Evolutionary conservation across 2,888 invertebrate genomes (phyloP), one percentile per base, ranked within the genome.

Genomic region (Meghimatium bilineatum): DNA sequence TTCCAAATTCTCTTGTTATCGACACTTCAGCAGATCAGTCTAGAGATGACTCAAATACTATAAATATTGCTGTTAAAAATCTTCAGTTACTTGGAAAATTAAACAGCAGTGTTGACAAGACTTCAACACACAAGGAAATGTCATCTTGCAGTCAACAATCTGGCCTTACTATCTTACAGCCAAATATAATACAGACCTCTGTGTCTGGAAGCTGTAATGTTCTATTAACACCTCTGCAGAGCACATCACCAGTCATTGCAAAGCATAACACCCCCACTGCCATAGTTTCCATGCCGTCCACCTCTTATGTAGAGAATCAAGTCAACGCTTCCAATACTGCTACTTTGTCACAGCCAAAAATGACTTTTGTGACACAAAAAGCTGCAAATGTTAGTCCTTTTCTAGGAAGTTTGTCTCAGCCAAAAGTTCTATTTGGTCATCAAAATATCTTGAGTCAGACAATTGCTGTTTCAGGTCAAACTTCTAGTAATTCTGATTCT

Each of bases 21-120:
- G 63, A 44, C 1, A 5, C 77, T n/a, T 77, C 77, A n/a, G 17
- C 60, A 8, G 38, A 29, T 6, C 66, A 66, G 8, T 14, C 34
- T n/a, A 38, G 56, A 38, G 38, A n/a, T 1, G 66, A 77, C 66
- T 44, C 77, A 66, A 66, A 66, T 38, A 44, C 77, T 3, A 1
- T n/a, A 29, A 77, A 77, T 44, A 66, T 38, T 63, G 38, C 77
- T 12, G 77, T 77, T 17, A 77, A 66, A 66, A 77, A 77, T 29
- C 36, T 66, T 5, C 77, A 77, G 5, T 38, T 77, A 38, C 60
- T 77, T 36, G 77, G 34, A 6, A 56, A 77, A 26, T 52, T 52
- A 44, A 77, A 26, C 38, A 66, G 44, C 20, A 60, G n/a, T 38
- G 17, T 14, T 26, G 56, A 56, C 23, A 66, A 23, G 26, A 26